phyloP scores from a whole-genome alignment of 2,888 invertebrate genomes.

The Plemyria rubiginata region DNA sequence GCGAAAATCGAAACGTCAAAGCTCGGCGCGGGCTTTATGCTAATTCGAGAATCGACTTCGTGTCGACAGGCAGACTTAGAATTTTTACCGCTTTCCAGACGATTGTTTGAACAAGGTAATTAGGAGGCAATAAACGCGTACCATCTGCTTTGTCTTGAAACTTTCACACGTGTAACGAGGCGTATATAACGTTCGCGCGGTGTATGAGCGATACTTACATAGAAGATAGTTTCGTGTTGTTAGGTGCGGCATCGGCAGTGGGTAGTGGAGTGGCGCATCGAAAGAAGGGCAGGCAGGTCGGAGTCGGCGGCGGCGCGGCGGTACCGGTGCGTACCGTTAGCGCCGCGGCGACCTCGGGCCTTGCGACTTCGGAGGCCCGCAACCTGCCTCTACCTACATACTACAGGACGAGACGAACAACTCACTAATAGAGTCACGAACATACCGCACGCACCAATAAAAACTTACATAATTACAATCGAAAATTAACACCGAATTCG shows the following conservation, averaged over 20 bases:
- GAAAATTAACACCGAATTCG: constrained; percentile 58
- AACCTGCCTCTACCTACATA: constrained; percentile 18
- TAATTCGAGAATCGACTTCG: constrained; percentile 79
- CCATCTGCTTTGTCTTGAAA: constrained; percentile 27
- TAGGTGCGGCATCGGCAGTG: constrained; percentile 23
- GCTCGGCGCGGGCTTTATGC: constrained; percentile 76
- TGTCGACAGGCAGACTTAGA: constrained; percentile 70
- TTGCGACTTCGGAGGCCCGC: constrained; percentile 17
- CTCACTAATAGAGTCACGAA: constrained; percentile 49
- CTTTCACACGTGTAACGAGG: constrained; percentile 32
- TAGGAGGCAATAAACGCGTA: constrained; percentile 58
- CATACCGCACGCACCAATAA: constrained; percentile 53
- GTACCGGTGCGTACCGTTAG: constrained; percentile 70
- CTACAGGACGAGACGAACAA: constrained; percentile 37
- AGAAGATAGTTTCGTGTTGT: constrained; percentile 19
- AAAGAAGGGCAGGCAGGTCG: constrained; percentile 49
- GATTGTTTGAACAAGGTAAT: constrained; percentile 77
- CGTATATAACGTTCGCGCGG: constrained; percentile 25
- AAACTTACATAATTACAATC: constrained; percentile 58
- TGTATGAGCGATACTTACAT: constrained; percentile 19
- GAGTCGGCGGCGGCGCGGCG: constrained; percentile 57
- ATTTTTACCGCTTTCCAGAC: constrained; percentile 69
- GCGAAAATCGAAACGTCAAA: constrained; percentile 83
- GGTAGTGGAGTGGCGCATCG: constrained; percentile 35
- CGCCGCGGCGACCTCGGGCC: constrained; percentile 47